Percentiles rank a stretch among this genome's conserved stretches.
phyloP scores from a whole-genome alignment of 2,888 invertebrate species.

The Pogonocherus hispidulus region DNA sequence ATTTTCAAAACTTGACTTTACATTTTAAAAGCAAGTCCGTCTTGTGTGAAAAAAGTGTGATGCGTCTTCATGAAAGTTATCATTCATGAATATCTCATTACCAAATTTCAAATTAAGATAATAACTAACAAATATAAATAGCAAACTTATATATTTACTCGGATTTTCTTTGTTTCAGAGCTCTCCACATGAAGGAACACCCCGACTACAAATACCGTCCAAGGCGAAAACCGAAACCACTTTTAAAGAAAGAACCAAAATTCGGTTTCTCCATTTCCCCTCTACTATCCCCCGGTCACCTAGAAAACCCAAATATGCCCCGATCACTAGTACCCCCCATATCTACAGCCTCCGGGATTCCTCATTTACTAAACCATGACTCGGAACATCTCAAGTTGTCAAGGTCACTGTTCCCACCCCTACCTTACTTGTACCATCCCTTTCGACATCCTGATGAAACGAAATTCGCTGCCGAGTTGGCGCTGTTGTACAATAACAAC shows the following conservation, averaged over 20 bases:
- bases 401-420: slow-evolving; percentile 78
- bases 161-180: slow-evolving; percentile 75
- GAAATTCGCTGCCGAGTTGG: slow-evolving; percentile 78
- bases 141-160: too few species aligned
- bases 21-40: too few species aligned
- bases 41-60: too few species aligned
- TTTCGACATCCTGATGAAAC: slow-evolving; percentile 73
- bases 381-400: slow-evolving; percentile 74
- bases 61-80: too few species aligned
- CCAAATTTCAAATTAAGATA: too few species aligned
- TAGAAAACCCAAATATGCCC: slow-evolving; percentile 68
- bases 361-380: slow-evolving; percentile 72
- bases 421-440: slow-evolving; percentile 79
- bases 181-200: slow-evolving; percentile 93
- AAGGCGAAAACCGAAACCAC: slow-evolving; percentile 87
- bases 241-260: slow-evolving; percentile 85
- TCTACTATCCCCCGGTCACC: slow-evolving; percentile 71
- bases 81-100: too few species aligned
- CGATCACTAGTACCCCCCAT: slow-evolving; percentile 69
- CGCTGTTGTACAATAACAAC: slow-evolving; percentile 75
- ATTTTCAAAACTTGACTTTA: too few species aligned
- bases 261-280: slow-evolving; percentile 79
- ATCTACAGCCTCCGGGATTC: slow-evolving; percentile 69
- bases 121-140: too few species aligned
- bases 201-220: slow-evolving; percentile 94